Conservation (phyloP, 1,140 invertebrate genomes). For the Lordiphosa stackelbergi region DNA sequence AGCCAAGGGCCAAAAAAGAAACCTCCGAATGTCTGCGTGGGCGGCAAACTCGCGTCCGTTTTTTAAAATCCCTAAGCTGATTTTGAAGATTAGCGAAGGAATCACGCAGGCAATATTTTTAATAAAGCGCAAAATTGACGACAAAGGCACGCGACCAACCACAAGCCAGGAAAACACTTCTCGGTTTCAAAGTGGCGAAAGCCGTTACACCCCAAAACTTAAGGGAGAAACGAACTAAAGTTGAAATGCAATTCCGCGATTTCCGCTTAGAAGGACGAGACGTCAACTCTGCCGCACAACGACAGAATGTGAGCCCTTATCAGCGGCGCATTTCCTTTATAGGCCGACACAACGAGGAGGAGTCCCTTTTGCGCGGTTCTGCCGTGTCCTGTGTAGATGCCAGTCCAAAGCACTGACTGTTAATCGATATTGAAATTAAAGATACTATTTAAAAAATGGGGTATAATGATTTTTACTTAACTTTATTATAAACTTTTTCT, state of each 20-base stretch:
- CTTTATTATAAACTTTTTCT: constrained; percentile 1
- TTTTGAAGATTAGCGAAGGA: constrained; percentile 48
- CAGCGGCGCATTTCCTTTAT: constrained; percentile 74
- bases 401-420: too few relatives aligned
- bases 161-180: constrained; percentile 15
- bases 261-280: constrained; percentile 49
- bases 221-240: constrained; percentile 32
- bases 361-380: constrained; percentile 7
- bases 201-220: constrained; percentile 37
- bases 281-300: constrained; percentile 67
- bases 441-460: too few relatives aligned
- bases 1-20: constrained; percentile 22
- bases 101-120: constrained; percentile 54
- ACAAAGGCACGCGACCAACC: constrained; percentile 19
- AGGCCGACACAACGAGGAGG: constrained; percentile 26
- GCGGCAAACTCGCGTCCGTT: constrained; percentile 15
- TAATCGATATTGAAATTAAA: too few relatives aligned
- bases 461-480: too few relatives aligned
- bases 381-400: neutral
- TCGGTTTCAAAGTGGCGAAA: constrained; percentile 31
- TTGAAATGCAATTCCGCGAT: constrained; percentile 10
- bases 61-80: constrained; percentile 26
- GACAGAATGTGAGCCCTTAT: constrained; percentile 74
- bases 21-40: neutral
- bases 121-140: constrained; percentile 48